Conservation (phyloP, 2,113 vertebrate genomes). For the Todiramphus chloris region DNA sequence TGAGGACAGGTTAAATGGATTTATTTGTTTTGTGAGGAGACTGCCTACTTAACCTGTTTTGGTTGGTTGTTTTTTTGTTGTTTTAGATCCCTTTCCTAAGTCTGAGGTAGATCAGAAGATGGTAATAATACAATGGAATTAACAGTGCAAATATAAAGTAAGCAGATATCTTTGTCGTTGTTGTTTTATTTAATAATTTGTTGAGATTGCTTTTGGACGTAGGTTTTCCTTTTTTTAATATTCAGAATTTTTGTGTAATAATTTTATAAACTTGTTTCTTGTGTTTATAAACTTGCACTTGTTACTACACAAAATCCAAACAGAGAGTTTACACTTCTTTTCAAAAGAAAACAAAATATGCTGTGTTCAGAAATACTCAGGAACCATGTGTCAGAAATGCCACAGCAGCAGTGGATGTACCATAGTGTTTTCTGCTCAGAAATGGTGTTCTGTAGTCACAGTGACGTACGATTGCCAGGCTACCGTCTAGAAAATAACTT, state of each 20-base stretch:
- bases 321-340: not conserved
- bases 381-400: not conserved
- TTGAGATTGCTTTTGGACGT: not conserved
- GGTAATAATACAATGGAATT: not conserved
- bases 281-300: not conserved
- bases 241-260: not conserved
- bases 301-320: not conserved
- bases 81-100: not conserved
- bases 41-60: not conserved
- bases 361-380: not conserved
- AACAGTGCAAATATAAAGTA: not conserved
- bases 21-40: slow-evolving; percentile 23
- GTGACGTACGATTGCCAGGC: not conserved
- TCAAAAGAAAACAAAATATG: not conserved
- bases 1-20: not conserved
- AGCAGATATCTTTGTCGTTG: not conserved
- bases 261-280: not conserved
- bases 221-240: not conserved
- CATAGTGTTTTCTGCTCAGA: not conserved
- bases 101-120: slow-evolving; percentile 20
- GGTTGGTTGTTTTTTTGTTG: not conserved
- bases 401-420: not conserved
- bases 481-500: not conserved
- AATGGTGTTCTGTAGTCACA: not conserved
- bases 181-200: not conserved